A percentile compares a stretch with the other conserved stretches of the same genome.
Evolutionary conservation across 2,797 vertebrate genomes (phyloP).

Genomic region (Characodon lateralis): DNA sequence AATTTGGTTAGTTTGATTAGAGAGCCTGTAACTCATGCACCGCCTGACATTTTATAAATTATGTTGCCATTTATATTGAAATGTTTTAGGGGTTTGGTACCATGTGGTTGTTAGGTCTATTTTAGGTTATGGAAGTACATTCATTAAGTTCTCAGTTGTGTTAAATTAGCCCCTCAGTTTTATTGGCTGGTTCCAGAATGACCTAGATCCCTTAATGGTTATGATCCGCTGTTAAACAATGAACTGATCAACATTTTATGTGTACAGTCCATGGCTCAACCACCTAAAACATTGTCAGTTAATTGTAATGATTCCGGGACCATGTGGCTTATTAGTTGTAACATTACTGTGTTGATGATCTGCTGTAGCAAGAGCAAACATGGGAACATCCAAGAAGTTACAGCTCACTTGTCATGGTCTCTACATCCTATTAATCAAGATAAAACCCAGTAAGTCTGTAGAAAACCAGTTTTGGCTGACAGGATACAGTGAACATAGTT

Average conservation of each 20-base stretch:
- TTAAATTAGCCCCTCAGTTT: background rate
- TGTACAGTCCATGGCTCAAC: background rate
- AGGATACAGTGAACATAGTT: background rate
- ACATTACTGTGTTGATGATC: constrained; percentile 18
- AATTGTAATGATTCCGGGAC: constrained; percentile 6
- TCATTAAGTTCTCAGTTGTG: background rate
- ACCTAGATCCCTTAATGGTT: no score
- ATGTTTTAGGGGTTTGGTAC: background rate
- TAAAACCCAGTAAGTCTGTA: background rate
- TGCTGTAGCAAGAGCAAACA: constrained; percentile 34
- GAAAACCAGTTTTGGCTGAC: background rate
- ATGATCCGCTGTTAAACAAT: no score
- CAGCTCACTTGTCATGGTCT: background rate
- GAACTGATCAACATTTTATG: background rate
- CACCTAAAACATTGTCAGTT: background rate
- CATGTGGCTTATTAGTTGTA: constrained; percentile 22
- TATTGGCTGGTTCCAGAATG: no score
- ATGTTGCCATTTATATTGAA: background rate
- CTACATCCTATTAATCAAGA: background rate
- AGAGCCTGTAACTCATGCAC: background rate
- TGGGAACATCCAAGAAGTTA: background rate
- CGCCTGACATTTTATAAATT: background rate
- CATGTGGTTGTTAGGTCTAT: background rate
- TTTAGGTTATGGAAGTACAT: background rate
- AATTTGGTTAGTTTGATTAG: no score